Evolutionary conservation across 2,888 invertebrate genomes (phyloP).

Genomic region (Parnassius orleans): DNA sequence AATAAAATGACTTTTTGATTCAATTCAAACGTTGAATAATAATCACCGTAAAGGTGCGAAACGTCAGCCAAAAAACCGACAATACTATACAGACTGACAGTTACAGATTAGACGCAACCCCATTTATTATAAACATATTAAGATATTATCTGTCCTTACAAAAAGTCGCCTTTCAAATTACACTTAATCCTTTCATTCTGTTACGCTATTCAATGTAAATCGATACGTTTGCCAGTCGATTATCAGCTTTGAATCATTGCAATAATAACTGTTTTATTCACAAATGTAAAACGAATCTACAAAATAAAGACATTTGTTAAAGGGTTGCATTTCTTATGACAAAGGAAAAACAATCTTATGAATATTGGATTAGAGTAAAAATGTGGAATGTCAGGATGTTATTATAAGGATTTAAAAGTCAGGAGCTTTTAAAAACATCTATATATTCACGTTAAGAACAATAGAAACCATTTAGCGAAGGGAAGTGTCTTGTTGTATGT

Average conservation of each 20-base stretch:
- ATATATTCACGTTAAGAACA: constrained; percentile 65
- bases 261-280: constrained; percentile 29
- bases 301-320: constrained; percentile 39
- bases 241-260: constrained; percentile 31
- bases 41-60: constrained; percentile 66
- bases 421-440: constrained; percentile 50
- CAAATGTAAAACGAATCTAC: constrained; percentile 22
- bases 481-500: constrained; percentile 56
- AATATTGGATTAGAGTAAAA: constrained; percentile 22
- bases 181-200: constrained; percentile 66
- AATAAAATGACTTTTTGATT: too few relatives aligned
- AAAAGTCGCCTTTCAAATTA: constrained; percentile 62
- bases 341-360: constrained; percentile 23
- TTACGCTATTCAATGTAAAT: constrained; percentile 38
- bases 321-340: constrained; percentile 32
- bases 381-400: not conserved
- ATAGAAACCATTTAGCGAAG: constrained; percentile 53
- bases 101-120: constrained; percentile 75
- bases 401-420: constrained; percentile 54
- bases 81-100: constrained; percentile 61
- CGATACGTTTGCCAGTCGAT: constrained; percentile 37
- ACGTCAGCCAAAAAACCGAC: constrained; percentile 51
- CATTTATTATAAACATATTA: constrained; percentile 74
- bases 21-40: constrained; percentile 40
- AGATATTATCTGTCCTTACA: constrained; percentile 65